A percentile compares a stretch with the other conserved stretches of the same genome.
Conservation (phyloP, 2,797 vertebrate genomes). For the Squalus acanthias region DNA sequence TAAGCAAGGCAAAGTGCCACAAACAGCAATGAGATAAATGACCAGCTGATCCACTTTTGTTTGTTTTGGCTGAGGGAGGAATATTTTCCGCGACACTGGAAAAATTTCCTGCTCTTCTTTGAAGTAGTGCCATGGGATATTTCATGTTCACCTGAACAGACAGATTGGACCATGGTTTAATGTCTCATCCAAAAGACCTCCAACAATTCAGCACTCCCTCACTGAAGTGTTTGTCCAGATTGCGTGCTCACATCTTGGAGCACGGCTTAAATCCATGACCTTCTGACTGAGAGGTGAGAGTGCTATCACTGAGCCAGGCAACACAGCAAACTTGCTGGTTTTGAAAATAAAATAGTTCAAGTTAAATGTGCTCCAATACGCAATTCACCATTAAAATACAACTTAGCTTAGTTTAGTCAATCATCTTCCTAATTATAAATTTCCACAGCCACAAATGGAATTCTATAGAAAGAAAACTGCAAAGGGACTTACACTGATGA, state of each 20-base stretch:
- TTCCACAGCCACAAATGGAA: not conserved
- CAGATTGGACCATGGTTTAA: not conserved
- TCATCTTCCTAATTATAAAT: not conserved
- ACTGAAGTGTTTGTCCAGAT: not conserved
- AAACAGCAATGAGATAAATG: not conserved
- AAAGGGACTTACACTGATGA: constrained; percentile 79
- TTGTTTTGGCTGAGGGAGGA: not conserved
- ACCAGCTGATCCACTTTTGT: not conserved
- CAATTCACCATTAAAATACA: not conserved
- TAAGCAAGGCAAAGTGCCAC: not conserved
- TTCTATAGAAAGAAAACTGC: not conserved
- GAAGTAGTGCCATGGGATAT: not conserved
- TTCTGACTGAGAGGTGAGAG: no score
- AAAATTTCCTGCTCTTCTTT: not conserved
- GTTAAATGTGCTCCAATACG: not conserved
- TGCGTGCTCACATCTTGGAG: not conserved
- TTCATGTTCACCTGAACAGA: not conserved
- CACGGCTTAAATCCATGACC: no score
- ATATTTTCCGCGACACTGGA: not conserved
- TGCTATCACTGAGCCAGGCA: not conserved
- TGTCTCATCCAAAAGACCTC: not conserved
- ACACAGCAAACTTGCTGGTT: not conserved
- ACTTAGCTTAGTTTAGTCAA: not conserved
- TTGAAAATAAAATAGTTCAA: not conserved
- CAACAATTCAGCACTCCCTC: not conserved